Base-by-base conservation (phyloP, 2,113 vertebrate species). In the Spea multiplicata region DNA sequence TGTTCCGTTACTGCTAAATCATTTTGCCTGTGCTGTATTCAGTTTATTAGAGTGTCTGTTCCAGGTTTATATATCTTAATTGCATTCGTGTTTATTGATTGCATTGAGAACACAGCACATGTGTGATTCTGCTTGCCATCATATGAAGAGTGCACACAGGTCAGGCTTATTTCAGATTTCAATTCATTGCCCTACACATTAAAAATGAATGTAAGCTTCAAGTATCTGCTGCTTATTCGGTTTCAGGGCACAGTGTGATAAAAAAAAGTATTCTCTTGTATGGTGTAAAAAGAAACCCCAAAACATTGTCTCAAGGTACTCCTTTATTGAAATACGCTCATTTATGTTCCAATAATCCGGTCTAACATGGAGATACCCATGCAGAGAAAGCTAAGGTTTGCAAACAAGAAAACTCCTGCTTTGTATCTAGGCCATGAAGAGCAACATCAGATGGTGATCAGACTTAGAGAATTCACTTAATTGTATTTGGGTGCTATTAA, bases 11-110 rank as follows among this genome's bases (percentile, higher is more conserved):
- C 48, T 0, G 4, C 79, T 86, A 86, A 88, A 81, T 83, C 76
- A 83, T 81, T 88, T 83, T 65, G 65, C 59, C 84, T 71, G 84
- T 75, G 76, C 74, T 46, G 44, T 44, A 79, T 53, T 72, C 82
- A 49, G 75, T 86, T 87, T 81, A 88, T 89, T 88, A 85, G 12
- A 78, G 86, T 81, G 82, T 75, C 76, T 2, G 0, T 78, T 89
- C 87, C 83, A 82, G 85, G 85, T 86, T 90, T 88, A 84, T 87
- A 88, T 88, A 84, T 87, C 45, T 74, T 80, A 68, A 17, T 81
- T 81, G 73, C 0, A 78, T 82, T 70, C 78, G 85, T 86, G 83
- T 87, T 91, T 92, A 89, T 90, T 89, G 90, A 92, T 90, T 88
- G 57, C 66, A 3, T 75, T 80, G 77, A 83, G 90, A 88, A 85